phyloP scores from a whole-genome alignment of 2,797 vertebrate species.

The Pangasius macronema region DNA sequence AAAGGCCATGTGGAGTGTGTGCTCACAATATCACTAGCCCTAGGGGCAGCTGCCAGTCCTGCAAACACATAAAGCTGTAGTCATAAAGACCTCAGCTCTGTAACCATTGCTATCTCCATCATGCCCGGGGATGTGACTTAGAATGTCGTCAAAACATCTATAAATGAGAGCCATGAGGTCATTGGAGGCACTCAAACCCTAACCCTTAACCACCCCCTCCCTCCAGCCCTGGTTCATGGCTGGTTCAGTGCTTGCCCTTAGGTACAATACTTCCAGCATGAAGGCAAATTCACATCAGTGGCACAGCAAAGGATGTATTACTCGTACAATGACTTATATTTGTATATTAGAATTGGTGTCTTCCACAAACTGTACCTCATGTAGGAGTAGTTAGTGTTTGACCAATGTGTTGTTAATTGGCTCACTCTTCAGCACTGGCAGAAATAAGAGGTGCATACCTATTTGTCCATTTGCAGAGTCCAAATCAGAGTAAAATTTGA shows the following conservation, averaged over 20 bases:
- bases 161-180: conserved; percentile 42
- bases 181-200: conserved; percentile 29
- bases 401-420: background rate
- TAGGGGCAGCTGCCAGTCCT: conserved; percentile 20
- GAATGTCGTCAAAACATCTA: conserved; percentile 39
- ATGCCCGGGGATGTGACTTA: conserved; percentile 19
- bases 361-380: too few relatives aligned
- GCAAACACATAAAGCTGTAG: conserved; percentile 40
- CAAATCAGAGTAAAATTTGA: background rate
- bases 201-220: conserved; percentile 25
- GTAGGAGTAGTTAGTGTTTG: background rate
- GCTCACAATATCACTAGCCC: conserved; percentile 7
- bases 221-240: conserved; percentile 23
- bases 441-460: background rate
- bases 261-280: conserved; percentile 30
- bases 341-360: too few relatives aligned
- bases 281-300: conserved; percentile 34
- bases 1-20: conserved; percentile 13
- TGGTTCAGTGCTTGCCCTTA: conserved; percentile 37
- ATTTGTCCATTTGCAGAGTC: background rate
- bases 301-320: conserved; percentile 10
- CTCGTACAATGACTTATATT: too few relatives aligned
- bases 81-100: conserved; percentile 35
- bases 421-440: background rate
- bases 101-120: conserved; percentile 20